phyloP scores from a whole-genome alignment of 2,888 invertebrate species.

The Caenorhabditis zanzibari region DNA sequence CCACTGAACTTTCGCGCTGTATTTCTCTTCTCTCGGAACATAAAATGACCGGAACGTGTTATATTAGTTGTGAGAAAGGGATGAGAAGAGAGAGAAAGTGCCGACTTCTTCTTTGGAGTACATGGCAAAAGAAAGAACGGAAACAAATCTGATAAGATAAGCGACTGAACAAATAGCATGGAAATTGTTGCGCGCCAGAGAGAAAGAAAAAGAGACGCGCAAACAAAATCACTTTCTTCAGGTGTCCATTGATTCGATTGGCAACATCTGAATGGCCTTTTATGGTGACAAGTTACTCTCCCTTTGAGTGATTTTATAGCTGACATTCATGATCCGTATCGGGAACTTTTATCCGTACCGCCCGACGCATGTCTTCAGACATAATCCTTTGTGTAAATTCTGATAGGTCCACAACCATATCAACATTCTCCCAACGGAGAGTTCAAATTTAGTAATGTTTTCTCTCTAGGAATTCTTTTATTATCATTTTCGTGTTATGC shows the following conservation, averaged over 20 bases:
- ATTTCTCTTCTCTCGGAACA: conserved; percentile 20
- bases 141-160: conserved; percentile 61
- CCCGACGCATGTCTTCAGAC: conserved; percentile 22
- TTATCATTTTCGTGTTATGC: not conserved
- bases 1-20: conserved; percentile 34
- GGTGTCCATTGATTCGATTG: conserved; percentile 40
- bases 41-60: conserved; percentile 52
- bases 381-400: conserved; percentile 35
- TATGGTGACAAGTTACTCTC: conserved; percentile 27
- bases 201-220: conserved; percentile 35
- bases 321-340: conserved; percentile 11
- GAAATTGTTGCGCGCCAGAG: conserved; percentile 41
- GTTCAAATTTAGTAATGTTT: conserved; percentile 30
- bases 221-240: conserved; percentile 37
- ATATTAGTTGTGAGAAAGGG: conserved; percentile 44
- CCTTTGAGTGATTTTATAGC: conserved; percentile 11
- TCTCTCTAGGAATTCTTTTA: not conserved
- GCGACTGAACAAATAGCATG: conserved; percentile 60
- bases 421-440: conserved; percentile 11
- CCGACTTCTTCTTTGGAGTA: conserved; percentile 37
- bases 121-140: conserved; percentile 51
- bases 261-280: conserved; percentile 27
- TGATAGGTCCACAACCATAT: conserved; percentile 21
- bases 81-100: conserved; percentile 32
- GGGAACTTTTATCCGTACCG: not conserved